Percentiles rank a stretch among this genome's conserved stretches.
phyloP scores from a whole-genome alignment of 2,797 vertebrate species.

The Podarcis siculus region DNA sequence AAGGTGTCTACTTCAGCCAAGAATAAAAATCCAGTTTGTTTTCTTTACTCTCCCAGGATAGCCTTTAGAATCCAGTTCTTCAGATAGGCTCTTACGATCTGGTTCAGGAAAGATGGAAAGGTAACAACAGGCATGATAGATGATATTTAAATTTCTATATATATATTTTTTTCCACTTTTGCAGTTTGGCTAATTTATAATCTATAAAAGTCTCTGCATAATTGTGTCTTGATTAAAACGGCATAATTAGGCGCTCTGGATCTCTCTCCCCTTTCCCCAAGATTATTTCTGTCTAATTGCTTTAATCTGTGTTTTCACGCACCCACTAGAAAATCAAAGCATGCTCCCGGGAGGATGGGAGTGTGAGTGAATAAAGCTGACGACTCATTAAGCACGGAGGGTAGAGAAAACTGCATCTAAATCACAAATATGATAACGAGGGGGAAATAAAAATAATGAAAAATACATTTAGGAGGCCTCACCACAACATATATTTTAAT shows the following conservation, averaged over 20 bases:
- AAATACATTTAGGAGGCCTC: constrained; percentile 21
- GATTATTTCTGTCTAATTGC: constrained; percentile 77
- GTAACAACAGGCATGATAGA: constrained; percentile 70
- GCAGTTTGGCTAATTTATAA: constrained; percentile 66
- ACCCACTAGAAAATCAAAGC: constrained; percentile 74
- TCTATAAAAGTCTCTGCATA: constrained; percentile 72
- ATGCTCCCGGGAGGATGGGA: constrained; percentile 69
- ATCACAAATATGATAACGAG: constrained; percentile 73
- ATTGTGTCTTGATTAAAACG: constrained; percentile 70
- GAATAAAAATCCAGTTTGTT: constrained; percentile 17
- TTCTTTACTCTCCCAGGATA: constrained; percentile 30
- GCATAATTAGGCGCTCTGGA: constrained; percentile 68
- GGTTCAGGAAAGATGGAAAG: constrained; percentile 56
- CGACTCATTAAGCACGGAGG: constrained; percentile 73
- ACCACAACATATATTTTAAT: constrained; percentile 56
- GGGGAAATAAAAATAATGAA: constrained; percentile 55
- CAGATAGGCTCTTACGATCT: constrained; percentile 53
- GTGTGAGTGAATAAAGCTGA: constrained; percentile 77
- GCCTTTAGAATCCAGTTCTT: constrained; percentile 26
- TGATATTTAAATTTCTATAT: constrained; percentile 69
- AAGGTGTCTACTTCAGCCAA: constrained; percentile 12
- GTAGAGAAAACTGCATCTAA: constrained; percentile 76
- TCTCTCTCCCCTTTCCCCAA: constrained; percentile 72
- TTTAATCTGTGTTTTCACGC: constrained; percentile 77
- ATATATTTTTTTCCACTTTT: constrained; percentile 55